A percentile compares a stretch with the other conserved stretches of the same genome.
Evolutionary conservation across 23 tunicate species (phyloP).

Genomic region (Oikopleura vanhoeffeni): DNA sequence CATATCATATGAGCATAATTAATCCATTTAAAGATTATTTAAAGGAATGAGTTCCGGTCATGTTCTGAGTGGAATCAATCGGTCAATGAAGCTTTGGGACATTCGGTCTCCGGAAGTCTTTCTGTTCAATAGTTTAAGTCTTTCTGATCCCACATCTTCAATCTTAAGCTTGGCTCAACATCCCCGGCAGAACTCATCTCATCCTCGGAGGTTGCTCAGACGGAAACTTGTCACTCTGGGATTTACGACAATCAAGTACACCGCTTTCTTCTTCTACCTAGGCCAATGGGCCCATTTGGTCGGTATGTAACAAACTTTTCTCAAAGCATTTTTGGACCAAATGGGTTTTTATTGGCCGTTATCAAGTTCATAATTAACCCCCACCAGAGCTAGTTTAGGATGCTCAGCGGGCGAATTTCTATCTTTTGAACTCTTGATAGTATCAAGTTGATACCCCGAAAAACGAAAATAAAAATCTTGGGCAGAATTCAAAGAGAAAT

Average conservation of each 20-base stretch:
- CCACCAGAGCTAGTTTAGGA: too few species aligned
- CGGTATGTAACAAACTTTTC: too few species aligned
- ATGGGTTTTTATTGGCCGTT: too few species aligned
- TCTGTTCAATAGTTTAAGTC: background rate
- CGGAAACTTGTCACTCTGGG: background rate
- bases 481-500: too few species aligned
- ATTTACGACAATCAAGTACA: background rate
- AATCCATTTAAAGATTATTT: background rate
- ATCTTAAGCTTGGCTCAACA: background rate
- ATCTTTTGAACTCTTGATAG: too few species aligned
- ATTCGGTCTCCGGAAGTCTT: background rate
- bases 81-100: background rate
- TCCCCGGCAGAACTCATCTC: background rate
- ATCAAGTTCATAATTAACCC: too few species aligned
- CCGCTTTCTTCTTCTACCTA: background rate
- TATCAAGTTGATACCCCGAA: too few species aligned
- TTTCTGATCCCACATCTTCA: background rate
- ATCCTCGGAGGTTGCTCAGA: background rate
- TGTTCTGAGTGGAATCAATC: background rate
- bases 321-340: too few species aligned
- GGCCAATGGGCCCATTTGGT: background rate
- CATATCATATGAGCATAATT: background rate
- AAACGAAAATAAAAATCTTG: too few species aligned
- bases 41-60: background rate
- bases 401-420: too few species aligned